A percentile compares a stretch with the other conserved stretches of the same genome.
Evolutionary conservation across 2,797 vertebrate species (phyloP).

Genomic region (Ataeniobius toweri): DNA sequence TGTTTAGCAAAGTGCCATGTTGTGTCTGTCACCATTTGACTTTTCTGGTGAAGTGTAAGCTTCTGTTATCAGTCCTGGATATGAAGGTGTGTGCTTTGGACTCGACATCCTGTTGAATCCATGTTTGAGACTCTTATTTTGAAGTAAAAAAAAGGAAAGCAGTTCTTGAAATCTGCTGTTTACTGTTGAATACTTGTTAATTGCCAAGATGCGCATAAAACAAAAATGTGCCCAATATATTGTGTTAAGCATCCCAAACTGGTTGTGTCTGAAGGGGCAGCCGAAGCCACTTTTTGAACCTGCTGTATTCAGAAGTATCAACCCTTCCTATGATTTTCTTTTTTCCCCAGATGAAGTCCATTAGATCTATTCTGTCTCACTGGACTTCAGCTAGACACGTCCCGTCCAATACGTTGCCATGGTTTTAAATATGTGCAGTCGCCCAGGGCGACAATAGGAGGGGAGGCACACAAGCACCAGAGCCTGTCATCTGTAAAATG

Average conservation of each 20-base stretch:
- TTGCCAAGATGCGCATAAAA: too few species aligned
- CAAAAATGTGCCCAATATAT: too few species aligned
- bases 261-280: too few species aligned
- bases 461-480: background rate
- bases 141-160: background rate
- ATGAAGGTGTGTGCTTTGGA: background rate
- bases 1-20: background rate
- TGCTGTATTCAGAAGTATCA: background rate
- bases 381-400: background rate
- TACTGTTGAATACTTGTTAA: too few species aligned
- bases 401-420: background rate
- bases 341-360: background rate
- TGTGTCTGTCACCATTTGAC: background rate
- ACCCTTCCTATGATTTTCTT: background rate
- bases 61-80: background rate
- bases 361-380: background rate
- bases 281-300: background rate
- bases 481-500: background rate
- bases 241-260: too few species aligned
- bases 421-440: background rate
- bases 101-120: background rate
- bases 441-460: background rate
- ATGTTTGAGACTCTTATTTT: background rate
- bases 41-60: background rate
- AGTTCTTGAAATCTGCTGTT: background rate